Conservation (phyloP, 1,140 invertebrate genomes). For the Coenobita brevimanus region DNA sequence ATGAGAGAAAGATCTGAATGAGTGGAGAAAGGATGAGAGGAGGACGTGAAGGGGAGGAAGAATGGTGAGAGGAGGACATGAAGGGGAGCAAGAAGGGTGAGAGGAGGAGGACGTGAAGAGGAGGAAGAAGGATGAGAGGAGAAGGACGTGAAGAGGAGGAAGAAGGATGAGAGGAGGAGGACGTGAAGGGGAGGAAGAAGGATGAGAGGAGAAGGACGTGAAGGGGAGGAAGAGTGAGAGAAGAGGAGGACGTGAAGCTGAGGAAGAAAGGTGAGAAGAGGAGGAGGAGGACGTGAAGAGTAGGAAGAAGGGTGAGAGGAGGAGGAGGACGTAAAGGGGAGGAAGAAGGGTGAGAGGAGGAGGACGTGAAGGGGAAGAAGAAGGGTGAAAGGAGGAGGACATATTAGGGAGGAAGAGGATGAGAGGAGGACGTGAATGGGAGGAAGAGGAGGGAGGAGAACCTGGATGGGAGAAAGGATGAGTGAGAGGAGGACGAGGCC, state of each 20-base stretch:
- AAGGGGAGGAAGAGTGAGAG: not conserved
- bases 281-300: not conserved
- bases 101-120: too few relatives aligned
- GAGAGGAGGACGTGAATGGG: not conserved
- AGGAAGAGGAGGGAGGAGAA: slow-evolving; percentile 6
- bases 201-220: not conserved
- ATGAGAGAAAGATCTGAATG: too few relatives aligned
- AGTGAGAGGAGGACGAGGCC: not conserved
- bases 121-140: too few relatives aligned
- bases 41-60: too few relatives aligned
- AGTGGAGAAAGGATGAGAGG: too few relatives aligned
- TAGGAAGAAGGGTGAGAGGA: not conserved
- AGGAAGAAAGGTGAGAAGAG: slow-evolving; percentile 3
- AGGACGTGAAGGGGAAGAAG: not conserved
- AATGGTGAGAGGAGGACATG: too few relatives aligned
- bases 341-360: not conserved
- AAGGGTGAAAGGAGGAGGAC: not conserved
- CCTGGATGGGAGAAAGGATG: not conserved
- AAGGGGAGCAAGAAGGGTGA: too few relatives aligned
- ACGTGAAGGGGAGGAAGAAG: not conserved
- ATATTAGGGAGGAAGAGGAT: not conserved
- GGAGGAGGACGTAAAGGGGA: not conserved
- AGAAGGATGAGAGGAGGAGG: not conserved
- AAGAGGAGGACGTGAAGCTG: not conserved
- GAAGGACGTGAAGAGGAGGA: too few relatives aligned